Percentiles rank a stretch among this genome's conserved stretches.
These are phyloP conservation scores for Panulirus ornatus DNA, from an alignment of 1,140 invertebrate genomes.

Conservation along the genomic window DNA sequence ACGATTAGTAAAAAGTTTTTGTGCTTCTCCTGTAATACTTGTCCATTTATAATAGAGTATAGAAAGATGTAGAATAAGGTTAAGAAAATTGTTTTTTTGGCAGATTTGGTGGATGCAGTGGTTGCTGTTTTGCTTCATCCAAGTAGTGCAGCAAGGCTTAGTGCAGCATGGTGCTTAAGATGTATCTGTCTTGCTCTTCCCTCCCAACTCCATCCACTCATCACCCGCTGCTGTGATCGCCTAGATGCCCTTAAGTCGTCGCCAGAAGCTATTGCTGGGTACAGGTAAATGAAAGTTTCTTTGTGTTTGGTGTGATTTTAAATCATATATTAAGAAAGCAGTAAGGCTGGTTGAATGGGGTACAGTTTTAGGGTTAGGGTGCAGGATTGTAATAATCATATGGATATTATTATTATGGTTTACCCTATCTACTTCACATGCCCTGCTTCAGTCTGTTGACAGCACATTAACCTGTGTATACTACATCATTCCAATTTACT, in stretches of 20 bases:
- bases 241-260: slow-evolving; percentile 93
- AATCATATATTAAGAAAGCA: not conserved
- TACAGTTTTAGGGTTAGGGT: too few relatives aligned
- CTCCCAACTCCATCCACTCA: slow-evolving; percentile 93
- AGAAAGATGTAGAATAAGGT: not conserved
- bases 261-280: slow-evolving; percentile 95
- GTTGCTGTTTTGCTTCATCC: slow-evolving; percentile 94
- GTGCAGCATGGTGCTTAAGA: slow-evolving; percentile 95
- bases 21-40: too few relatives aligned
- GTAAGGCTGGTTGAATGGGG: too few relatives aligned
- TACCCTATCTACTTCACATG: too few relatives aligned
- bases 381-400: too few relatives aligned
- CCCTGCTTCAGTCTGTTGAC: too few relatives aligned
- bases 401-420: too few relatives aligned
- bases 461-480: too few relatives aligned
- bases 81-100: not conserved
- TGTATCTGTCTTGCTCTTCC: slow-evolving; percentile 95
- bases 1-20: too few relatives aligned
- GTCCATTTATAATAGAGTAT: not conserved
- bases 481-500: too few relatives aligned
- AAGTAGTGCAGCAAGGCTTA: slow-evolving; percentile 92
- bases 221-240: slow-evolving; percentile 88
- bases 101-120: slow-evolving; percentile 82
- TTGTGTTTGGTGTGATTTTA: not conserved
- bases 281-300: slow-evolving; percentile 82